phyloP scores from a whole-genome alignment of 1,140 invertebrate species.

The Drosophila orosa region DNA sequence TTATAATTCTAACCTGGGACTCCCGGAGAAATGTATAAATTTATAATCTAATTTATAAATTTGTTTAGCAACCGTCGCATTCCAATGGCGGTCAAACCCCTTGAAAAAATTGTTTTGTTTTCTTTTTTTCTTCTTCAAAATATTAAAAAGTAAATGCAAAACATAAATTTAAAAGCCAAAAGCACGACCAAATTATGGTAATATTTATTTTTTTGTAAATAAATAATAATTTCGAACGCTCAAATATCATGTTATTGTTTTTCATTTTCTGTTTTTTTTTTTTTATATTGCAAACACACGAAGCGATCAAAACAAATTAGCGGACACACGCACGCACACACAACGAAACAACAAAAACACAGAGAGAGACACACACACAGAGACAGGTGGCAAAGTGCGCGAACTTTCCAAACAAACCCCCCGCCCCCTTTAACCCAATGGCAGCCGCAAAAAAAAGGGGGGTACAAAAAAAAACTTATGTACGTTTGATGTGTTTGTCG shows the following conservation, averaged over 20 bases:
- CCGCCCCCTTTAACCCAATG: background rate
- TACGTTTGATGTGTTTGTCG: slow-evolving; percentile 37
- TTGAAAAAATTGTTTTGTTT: slow-evolving; percentile 17
- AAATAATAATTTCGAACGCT: slow-evolving; percentile 50
- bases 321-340: slow-evolving; percentile 41
- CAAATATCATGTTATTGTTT: slow-evolving; percentile 25
- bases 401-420: slow-evolving; percentile 32
- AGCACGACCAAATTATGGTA: slow-evolving; percentile 39
- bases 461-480: slow-evolving; percentile 13
- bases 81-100: slow-evolving; percentile 43
- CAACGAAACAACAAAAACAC: slow-evolving; percentile 5
- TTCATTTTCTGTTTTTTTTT: slow-evolving; percentile 8
- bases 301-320: slow-evolving; percentile 61
- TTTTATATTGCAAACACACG: slow-evolving; percentile 56
- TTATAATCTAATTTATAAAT: background rate
- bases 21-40: slow-evolving; percentile 8
- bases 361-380: background rate
- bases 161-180: slow-evolving; percentile 38
- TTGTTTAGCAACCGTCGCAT: background rate
- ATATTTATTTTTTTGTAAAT: slow-evolving; percentile 57
- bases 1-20: background rate
- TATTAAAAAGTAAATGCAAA: slow-evolving; percentile 2
- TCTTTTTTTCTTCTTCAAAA: background rate
- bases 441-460: background rate
- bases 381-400: slow-evolving; percentile 47